Conservation (phyloP, 2,797 vertebrate genomes). For the Coccyzus lansbergi region DNA sequence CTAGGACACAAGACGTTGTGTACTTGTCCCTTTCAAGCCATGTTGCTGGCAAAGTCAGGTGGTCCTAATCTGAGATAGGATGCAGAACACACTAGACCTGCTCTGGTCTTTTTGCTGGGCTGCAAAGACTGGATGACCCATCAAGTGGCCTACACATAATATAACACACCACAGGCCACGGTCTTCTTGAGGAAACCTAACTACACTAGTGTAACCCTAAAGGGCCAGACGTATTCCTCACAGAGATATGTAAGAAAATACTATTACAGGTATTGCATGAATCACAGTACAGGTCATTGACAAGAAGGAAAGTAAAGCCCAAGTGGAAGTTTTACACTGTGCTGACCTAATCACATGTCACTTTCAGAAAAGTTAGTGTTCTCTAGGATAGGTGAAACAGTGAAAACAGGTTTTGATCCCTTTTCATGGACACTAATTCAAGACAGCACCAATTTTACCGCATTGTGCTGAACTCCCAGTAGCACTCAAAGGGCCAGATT, state of each 20-base stretch:
- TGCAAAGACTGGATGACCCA: rapidly evolving
- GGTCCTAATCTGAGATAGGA: neutral
- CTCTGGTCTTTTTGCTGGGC: neutral
- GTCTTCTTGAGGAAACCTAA: neutral
- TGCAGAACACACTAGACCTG: neutral
- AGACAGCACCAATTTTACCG: neutral
- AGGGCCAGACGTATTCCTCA: neutral
- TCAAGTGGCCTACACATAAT: neutral
- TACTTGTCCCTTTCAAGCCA: neutral
- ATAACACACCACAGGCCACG: neutral
- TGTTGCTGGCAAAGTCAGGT: neutral
- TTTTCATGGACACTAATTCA: neutral
- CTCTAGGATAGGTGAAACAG: neutral
- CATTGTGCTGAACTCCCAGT: neutral
- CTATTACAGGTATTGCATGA: neutral
- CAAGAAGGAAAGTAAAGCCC: neutral
- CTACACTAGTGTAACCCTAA: neutral
- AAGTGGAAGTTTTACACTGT: neutral
- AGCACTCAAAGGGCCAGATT: neutral
- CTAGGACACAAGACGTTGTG: neutral
- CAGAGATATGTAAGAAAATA: neutral
- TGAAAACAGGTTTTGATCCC: neutral
- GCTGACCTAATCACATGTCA: neutral
- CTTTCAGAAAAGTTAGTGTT: neutral
- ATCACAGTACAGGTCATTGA: neutral